phyloP scores from a whole-genome alignment of 2,113 vertebrate genomes.

The Myxocyprinus asiaticus region DNA sequence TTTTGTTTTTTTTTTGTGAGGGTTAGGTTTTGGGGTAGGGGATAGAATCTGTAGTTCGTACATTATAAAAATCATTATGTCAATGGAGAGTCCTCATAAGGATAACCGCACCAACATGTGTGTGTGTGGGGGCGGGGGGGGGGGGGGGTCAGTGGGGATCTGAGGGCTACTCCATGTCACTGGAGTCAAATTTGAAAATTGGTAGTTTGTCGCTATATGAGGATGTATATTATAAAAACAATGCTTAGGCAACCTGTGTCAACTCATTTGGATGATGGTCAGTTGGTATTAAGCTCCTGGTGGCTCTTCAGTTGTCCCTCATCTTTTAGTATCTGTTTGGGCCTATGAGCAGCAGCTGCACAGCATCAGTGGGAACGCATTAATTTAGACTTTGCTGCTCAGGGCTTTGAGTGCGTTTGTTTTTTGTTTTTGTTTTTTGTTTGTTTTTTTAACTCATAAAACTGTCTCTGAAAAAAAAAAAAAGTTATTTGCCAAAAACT shows the following conservation, averaged over 20 bases:
- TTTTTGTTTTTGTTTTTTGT: no score
- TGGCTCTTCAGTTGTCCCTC: conserved; percentile 52
- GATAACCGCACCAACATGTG: no score
- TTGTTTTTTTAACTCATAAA: background rate
- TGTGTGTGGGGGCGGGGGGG: no score
- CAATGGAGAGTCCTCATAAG: no score
- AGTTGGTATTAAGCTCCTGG: conserved; percentile 3
- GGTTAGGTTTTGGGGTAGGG: no score
- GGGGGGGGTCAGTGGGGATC: no score
- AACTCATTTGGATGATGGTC: background rate
- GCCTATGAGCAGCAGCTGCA: conserved; percentile 57
- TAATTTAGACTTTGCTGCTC: conserved; percentile 31
- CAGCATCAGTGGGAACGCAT: conserved; percentile 52
- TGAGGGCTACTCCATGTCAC: background rate
- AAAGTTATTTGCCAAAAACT: no score
- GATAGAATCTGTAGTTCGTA: no score
- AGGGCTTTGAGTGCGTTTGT: background rate
- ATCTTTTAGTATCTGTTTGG: conserved; percentile 38
- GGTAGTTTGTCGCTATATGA: background rate
- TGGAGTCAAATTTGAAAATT: conserved; percentile 14
- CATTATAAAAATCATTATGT: no score
- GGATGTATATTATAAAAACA: background rate
- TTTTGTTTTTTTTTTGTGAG: no score
- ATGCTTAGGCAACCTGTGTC: background rate
- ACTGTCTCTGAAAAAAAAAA: conserved; percentile 17